A percentile compares a stretch with the other conserved stretches of the same genome.
Evolutionary conservation across 2,888 invertebrate species (phyloP).

Genomic region (Lagria hirta): DNA sequence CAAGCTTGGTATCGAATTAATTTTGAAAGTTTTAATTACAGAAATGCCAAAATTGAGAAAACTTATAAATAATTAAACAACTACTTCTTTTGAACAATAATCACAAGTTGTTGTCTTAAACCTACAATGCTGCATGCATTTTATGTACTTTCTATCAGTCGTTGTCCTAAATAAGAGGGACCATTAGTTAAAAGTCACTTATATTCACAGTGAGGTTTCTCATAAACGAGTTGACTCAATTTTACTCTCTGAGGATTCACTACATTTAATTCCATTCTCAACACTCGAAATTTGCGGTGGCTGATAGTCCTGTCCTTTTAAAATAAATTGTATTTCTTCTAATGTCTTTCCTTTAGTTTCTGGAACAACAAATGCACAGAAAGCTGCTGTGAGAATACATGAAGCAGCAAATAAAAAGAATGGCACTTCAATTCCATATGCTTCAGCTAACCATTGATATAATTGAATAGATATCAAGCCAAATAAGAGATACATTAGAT

Average conservation of each 20-base stretch:
- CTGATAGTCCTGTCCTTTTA: constrained; percentile 42
- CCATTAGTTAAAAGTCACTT: too few relatives aligned
- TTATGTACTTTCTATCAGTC: too few relatives aligned
- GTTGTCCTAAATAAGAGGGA: not conserved
- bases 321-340: constrained; percentile 50
- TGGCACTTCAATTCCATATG: constrained; percentile 45
- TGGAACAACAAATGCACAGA: constrained; percentile 47
- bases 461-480: constrained; percentile 45
- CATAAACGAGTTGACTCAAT: constrained; percentile 14
- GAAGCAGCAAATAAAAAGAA: constrained; percentile 47
- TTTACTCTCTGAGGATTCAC: constrained; percentile 11
- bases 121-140: too few relatives aligned
- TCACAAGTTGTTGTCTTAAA: too few relatives aligned
- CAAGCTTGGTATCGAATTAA: too few relatives aligned
- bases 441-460: constrained; percentile 40
- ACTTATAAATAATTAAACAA: too few relatives aligned
- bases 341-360: constrained; percentile 50
- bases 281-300: constrained; percentile 6
- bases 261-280: constrained; percentile 16
- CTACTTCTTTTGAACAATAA: too few relatives aligned
- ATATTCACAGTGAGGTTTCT: constrained; percentile 15
- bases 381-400: constrained; percentile 45
- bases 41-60: too few relatives aligned
- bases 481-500: constrained; percentile 47
- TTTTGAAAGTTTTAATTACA: too few relatives aligned